A percentile compares a stretch with the other conserved stretches of the same genome.
Evolutionary conservation across 2,797 vertebrate species (phyloP).

Genomic region (Rhynchonycteris naso): DNA sequence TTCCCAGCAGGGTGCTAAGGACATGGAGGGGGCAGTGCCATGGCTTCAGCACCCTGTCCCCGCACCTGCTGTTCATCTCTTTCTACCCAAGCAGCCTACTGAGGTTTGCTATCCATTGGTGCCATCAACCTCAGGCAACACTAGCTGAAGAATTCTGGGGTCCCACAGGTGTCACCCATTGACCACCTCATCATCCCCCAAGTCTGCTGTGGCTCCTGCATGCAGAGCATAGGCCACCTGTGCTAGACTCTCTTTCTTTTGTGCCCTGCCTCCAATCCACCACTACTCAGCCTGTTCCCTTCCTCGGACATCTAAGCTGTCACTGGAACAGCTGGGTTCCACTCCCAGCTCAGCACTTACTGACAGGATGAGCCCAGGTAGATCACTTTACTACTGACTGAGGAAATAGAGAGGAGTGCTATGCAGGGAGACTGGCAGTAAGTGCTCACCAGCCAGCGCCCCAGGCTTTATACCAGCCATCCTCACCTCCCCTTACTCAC

Average conservation of each 20-base stretch:
- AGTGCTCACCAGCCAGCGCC: not conserved
- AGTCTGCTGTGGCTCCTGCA: rapidly evolving
- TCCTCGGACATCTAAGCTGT: not conserved
- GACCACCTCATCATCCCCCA: not conserved
- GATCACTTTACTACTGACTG: not conserved
- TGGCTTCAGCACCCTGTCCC: not conserved
- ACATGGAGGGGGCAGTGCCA: not conserved
- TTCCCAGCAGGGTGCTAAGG: not conserved
- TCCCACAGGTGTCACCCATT: not conserved
- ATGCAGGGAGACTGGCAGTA: not conserved
- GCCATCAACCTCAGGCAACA: not conserved
- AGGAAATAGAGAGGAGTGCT: rapidly evolving
- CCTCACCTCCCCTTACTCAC: rapidly evolving
- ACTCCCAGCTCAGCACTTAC: not conserved
- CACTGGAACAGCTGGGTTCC: not conserved
- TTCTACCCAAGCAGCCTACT: not conserved
- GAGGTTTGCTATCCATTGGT: not conserved
- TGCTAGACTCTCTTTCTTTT: not conserved
- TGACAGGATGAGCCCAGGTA: not conserved
- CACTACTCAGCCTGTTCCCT: rapidly evolving
- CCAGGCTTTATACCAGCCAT: not conserved
- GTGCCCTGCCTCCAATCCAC: not conserved
- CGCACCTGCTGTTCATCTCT: not conserved
- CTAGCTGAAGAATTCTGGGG: not conserved
- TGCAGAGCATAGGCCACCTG: not conserved